phyloP scores from a whole-genome alignment of 2,797 vertebrate genomes.

The Microchirus variegatus region DNA sequence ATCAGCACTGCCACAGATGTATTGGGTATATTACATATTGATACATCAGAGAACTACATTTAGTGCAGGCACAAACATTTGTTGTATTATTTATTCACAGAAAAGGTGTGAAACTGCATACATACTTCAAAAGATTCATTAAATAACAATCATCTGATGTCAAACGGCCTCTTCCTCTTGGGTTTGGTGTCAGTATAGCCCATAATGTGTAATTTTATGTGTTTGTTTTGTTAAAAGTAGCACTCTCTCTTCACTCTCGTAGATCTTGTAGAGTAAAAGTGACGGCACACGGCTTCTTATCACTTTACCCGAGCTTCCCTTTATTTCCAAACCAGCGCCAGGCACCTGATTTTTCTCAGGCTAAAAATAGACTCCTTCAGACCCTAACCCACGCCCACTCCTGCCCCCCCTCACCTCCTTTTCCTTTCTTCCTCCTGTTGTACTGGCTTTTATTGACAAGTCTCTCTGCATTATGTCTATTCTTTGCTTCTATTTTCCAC shows the following conservation, averaged over 20 bases:
- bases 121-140: no score
- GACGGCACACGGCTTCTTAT: conserved; percentile 55
- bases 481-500: conserved; percentile 28
- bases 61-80: no score
- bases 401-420: conserved; percentile 14
- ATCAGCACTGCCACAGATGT: no score
- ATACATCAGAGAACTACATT: no score
- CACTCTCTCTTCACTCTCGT: conserved; percentile 48
- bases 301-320: conserved; percentile 48
- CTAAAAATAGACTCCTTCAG: conserved; percentile 69
- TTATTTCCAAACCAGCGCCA: conserved; percentile 56
- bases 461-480: conserved; percentile 19
- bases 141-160: no score
- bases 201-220: conserved; percentile 20
- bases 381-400: conserved; percentile 1
- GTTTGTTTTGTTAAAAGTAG: conserved; percentile 35
- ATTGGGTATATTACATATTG: no score
- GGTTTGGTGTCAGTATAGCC: background rate
- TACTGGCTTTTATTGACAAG: conserved; percentile 33
- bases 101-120: no score
- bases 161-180: background rate
- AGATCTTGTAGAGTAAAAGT: conserved; percentile 65
- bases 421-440: conserved; percentile 19
- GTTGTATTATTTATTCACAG: no score
- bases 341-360: conserved; percentile 65